phyloP scores from a whole-genome alignment of 2,113 vertebrate genomes.

The Scartelaos histophorus region DNA sequence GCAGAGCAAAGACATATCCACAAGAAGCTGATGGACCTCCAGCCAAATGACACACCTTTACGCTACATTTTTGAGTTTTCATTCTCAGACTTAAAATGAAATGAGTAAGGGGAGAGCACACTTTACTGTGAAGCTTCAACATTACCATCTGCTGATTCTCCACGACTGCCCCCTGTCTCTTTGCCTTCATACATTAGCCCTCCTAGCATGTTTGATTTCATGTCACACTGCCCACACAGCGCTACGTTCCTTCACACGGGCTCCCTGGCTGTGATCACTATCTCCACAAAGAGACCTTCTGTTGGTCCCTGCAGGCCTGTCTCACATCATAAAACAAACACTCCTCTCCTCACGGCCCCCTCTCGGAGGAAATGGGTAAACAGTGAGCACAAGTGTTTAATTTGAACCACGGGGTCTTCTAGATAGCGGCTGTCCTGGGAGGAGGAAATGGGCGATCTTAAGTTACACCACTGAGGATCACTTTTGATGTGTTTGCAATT shows the following conservation, averaged over 20 bases:
- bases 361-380: constrained; percentile 47
- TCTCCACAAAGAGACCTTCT: constrained; percentile 57
- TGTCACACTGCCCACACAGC: constrained; percentile 53
- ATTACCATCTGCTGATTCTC: neutral
- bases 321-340: constrained; percentile 66
- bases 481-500: neutral
- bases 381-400: constrained; percentile 52
- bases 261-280: constrained; percentile 53
- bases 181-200: constrained; percentile 35
- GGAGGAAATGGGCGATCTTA: constrained; percentile 17
- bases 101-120: neutral
- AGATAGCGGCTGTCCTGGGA: constrained; percentile 35
- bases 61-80: neutral
- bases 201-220: constrained; percentile 54
- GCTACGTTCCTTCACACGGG: constrained; percentile 29
- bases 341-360: constrained; percentile 32
- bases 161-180: neutral
- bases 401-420: constrained; percentile 26
- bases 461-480: neutral
- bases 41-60: no score
- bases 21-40: no score
- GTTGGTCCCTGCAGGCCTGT: constrained; percentile 59
- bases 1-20: no score
- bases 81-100: neutral
- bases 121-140: neutral